These are phyloP conservation scores for Lycocerus yunnanus DNA, from an alignment of 2,888 invertebrate genomes.

Conservation along the genomic window DNA sequence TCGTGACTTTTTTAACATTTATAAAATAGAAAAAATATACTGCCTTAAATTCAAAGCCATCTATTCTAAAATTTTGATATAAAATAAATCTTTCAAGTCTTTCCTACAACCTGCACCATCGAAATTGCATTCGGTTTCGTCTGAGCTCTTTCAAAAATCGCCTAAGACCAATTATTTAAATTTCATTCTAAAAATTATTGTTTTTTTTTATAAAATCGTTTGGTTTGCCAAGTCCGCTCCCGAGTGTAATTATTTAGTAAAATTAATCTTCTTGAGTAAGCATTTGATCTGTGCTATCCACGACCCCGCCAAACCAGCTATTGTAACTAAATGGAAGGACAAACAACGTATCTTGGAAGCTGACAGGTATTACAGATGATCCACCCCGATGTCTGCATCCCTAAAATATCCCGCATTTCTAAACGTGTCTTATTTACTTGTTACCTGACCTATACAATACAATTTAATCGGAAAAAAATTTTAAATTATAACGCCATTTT, in stretches of 20 bases:
- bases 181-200: no score
- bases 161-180: no score
- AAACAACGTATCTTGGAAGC: constrained; percentile 28
- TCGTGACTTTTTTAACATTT: no score
- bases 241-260: not conserved
- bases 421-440: constrained; percentile 3
- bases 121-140: no score
- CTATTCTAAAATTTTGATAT: no score
- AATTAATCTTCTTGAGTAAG: not conserved
- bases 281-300: not conserved
- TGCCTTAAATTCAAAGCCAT: no score
- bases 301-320: not conserved
- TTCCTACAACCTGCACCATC: no score
- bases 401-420: constrained; percentile 12
- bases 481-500: not conserved
- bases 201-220: not conserved
- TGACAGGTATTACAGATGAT: constrained; percentile 37
- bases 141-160: no score
- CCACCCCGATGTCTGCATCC: constrained; percentile 32
- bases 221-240: not conserved
- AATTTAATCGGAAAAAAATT: not conserved
- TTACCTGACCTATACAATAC: constrained; percentile 3
- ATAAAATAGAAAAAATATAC: no score
- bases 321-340: not conserved
- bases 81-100: no score